Conservation (phyloP, 2,797 vertebrate genomes). For the Pelodytes ibericus region DNA sequence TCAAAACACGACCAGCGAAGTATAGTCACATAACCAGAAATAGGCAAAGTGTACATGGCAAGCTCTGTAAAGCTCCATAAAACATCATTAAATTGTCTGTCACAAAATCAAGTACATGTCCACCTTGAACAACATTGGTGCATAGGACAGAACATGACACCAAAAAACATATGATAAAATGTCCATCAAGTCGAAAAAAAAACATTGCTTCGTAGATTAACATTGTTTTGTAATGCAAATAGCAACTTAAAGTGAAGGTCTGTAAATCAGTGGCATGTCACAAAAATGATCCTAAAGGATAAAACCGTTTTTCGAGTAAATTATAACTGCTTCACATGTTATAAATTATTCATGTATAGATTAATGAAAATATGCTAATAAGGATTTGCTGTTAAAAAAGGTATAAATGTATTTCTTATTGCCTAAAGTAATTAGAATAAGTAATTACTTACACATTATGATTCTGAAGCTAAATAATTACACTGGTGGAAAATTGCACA, state of each 20-base stretch:
- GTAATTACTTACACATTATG: constrained; percentile 84
- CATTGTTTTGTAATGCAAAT: constrained; percentile 27
- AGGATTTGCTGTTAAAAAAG: constrained; percentile 77
- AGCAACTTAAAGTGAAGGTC: constrained; percentile 26
- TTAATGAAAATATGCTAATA: constrained; percentile 94
- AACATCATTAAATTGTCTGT: too few species aligned
- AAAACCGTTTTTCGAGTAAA: constrained; percentile 69
- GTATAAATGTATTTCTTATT: constrained; percentile 79
- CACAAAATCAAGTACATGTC: too few species aligned
- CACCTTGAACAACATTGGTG: too few species aligned
- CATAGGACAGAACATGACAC: too few species aligned
- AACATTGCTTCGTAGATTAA: constrained; percentile 22
- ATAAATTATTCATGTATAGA: constrained; percentile 87
- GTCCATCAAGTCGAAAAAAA: too few species aligned
- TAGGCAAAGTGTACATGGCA: too few species aligned
- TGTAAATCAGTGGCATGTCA: constrained; percentile 37
- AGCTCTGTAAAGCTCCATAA: too few species aligned
- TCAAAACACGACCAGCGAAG: too few species aligned
- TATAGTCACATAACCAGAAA: too few species aligned
- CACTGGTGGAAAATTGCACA: constrained; percentile 54
- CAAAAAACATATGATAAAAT: too few species aligned
- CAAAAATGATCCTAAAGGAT: constrained; percentile 54
- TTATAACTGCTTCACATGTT: constrained; percentile 75
- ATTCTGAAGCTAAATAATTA: constrained; percentile 82
- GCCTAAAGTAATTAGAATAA: constrained; percentile 83